A percentile compares a stretch with the other conserved stretches of the same genome.
Conservation (phyloP, 2,797 vertebrate genomes). For the Sebastes jordani region DNA sequence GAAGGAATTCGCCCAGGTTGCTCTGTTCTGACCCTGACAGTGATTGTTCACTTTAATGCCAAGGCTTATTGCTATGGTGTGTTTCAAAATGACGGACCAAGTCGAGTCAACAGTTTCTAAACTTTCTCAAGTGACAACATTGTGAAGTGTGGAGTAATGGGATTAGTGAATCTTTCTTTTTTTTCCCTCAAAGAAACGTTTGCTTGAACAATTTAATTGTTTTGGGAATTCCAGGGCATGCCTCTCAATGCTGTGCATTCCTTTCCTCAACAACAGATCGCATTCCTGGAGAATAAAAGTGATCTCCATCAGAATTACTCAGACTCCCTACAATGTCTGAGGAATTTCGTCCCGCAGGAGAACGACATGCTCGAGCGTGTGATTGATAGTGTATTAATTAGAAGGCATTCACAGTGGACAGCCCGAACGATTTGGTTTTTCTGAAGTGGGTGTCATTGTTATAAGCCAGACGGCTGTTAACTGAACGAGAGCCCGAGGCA, state of each 20-base stretch:
- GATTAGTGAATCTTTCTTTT: constrained; percentile 51
- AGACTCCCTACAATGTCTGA: constrained; percentile 69
- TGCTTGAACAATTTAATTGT: constrained; percentile 77
- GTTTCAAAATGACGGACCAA: constrained; percentile 38
- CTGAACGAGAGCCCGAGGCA: background rate
- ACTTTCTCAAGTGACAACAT: constrained; percentile 60
- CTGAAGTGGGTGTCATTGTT: constrained; percentile 62
- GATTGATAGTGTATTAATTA: constrained; percentile 78
- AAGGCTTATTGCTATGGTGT: constrained; percentile 15
- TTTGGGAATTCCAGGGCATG: constrained; percentile 68
- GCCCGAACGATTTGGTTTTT: constrained; percentile 16
- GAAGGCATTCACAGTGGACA: constrained; percentile 46
- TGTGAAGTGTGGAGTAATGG: constrained; percentile 63
- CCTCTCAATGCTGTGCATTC: constrained; percentile 69
- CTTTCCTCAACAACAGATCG: constrained; percentile 62
- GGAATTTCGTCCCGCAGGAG: constrained; percentile 69
- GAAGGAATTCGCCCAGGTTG: constrained; percentile 59
- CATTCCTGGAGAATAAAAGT: constrained; percentile 79
- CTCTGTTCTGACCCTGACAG: constrained; percentile 57
- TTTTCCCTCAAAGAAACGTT: constrained; percentile 58
- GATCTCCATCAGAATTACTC: constrained; percentile 76
- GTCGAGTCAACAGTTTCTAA: constrained; percentile 49
- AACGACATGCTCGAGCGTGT: constrained; percentile 55
- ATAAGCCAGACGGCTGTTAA: constrained; percentile 32
- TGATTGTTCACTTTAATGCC: constrained; percentile 58